phyloP scores from a whole-genome alignment of 2,888 invertebrate species.

The Spicauda simplicius region DNA sequence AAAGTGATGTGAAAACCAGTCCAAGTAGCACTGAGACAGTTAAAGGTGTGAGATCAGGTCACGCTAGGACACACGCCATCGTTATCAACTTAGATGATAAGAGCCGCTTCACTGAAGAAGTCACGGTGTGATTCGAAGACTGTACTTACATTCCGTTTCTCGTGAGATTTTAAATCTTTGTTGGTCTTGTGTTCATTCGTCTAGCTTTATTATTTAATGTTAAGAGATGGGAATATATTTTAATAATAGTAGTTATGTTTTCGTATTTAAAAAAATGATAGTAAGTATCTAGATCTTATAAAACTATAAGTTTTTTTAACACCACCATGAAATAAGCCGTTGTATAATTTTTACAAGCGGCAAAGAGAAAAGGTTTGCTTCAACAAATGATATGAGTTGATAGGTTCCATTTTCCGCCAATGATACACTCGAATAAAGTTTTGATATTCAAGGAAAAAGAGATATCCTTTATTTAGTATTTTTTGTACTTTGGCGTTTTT shows the following conservation, averaged over 20 bases:
- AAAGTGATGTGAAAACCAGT: slow-evolving; percentile 69
- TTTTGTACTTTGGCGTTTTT: too few relatives aligned
- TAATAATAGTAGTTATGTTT: slow-evolving; percentile 5
- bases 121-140: slow-evolving; percentile 84
- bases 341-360: not conserved
- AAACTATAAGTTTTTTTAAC: not conserved
- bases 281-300: not conserved
- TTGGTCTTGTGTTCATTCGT: slow-evolving; percentile 26
- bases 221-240: slow-evolving; percentile 19
- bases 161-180: slow-evolving; percentile 16
- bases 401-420: too few relatives aligned
- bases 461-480: too few relatives aligned
- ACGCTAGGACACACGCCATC: slow-evolving; percentile 90
- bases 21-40: slow-evolving; percentile 70
- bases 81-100: slow-evolving; percentile 92
- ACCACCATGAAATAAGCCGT: not conserved
- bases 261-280: not conserved
- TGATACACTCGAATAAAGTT: too few relatives aligned
- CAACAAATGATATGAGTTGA: not conserved
- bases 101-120: slow-evolving; percentile 92
- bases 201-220: slow-evolving; percentile 17
- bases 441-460: too few relatives aligned
- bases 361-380: not conserved
- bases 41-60: slow-evolving; percentile 84
- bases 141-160: slow-evolving; percentile 57